Base-by-base conservation (phyloP, 2,113 vertebrate species). In the Ardeotis arabs region DNA sequence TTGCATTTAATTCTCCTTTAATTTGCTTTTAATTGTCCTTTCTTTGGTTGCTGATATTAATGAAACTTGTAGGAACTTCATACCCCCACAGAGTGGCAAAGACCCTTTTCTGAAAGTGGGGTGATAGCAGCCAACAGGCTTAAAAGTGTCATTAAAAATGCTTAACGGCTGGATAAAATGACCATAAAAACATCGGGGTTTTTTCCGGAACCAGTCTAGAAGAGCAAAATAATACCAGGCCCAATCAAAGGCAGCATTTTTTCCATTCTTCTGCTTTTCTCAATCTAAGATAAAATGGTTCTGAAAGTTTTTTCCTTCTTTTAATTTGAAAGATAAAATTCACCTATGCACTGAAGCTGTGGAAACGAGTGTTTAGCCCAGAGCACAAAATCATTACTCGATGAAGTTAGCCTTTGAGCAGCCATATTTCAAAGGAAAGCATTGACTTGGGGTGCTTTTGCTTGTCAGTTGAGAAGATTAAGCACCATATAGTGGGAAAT, bases 341-440 rank as follows among this genome's bases (percentile, higher is more conserved):
- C 73, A 92, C 76, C 80, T 63, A 18, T 66, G 39, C 44, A 53
- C 35, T 35, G 66, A 89, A 92, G 39, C 44, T 58, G 87, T 58
- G 39, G 22, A 87, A 92, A 58, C 27, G 81, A 92, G 62, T 9
- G 92, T 94, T 78, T 90, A 78, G 88, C 88, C 92, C 60, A 72
- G 72, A 93, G 86, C 80, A 82, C 29, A 89, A 76, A 81, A 90
- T 93, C 86, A 21, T 88, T 84, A 92, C 66, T 72, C 3, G 0
- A 62, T 89, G 28, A 87, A 84, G 73, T 75, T 82, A 78, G 77
- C 64, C 72, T 96, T 85, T 83, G 41, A 86, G 85, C 84, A 82
- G 76, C 33, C 60, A 70, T 84, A 89, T 93, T 97, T 96, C 64
- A 92, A 89, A 93, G 59, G 76, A 86, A 96, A 92, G 91, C 83